A percentile compares a stretch with the other conserved stretches of the same genome.
phyloP scores from a whole-genome alignment of 2,797 vertebrate genomes.

The Garrulus glandarius region DNA sequence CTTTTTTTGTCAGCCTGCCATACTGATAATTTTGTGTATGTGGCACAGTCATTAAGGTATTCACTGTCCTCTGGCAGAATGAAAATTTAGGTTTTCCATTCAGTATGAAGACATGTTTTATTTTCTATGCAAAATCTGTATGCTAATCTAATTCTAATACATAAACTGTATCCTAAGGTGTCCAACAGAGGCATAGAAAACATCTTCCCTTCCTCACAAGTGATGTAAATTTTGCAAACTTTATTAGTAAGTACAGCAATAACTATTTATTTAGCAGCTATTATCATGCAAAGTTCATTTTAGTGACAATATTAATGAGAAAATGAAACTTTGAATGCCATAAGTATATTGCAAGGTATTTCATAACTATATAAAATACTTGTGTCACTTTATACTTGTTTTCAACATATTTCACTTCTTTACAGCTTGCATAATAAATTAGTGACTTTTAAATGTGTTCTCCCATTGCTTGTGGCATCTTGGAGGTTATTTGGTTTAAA shows the following conservation, averaged over 20 bases:
- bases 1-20: slow-evolving; percentile 30
- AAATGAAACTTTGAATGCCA: background rate
- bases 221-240: background rate
- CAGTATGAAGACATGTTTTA: background rate
- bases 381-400: background rate
- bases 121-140: background rate
- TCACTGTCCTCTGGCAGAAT: background rate
- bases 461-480: background rate
- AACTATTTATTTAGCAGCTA: background rate
- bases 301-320: background rate
- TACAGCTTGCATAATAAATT: slow-evolving; percentile 22
- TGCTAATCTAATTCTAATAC: background rate
- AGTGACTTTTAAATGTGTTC: slow-evolving; percentile 23
- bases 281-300: background rate
- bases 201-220: background rate
- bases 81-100: background rate
- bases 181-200: background rate
- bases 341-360: background rate
- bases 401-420: background rate
- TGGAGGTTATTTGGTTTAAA: slow-evolving; percentile 28
- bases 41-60: background rate
- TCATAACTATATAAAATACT: slow-evolving; percentile 1
- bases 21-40: background rate
- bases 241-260: background rate
- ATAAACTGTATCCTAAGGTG: background rate